A percentile compares a stretch with the other conserved stretches of the same genome.
Evolutionary conservation across 2,888 invertebrate genomes (phyloP).

Genomic region (Frankliniella intonsa): DNA sequence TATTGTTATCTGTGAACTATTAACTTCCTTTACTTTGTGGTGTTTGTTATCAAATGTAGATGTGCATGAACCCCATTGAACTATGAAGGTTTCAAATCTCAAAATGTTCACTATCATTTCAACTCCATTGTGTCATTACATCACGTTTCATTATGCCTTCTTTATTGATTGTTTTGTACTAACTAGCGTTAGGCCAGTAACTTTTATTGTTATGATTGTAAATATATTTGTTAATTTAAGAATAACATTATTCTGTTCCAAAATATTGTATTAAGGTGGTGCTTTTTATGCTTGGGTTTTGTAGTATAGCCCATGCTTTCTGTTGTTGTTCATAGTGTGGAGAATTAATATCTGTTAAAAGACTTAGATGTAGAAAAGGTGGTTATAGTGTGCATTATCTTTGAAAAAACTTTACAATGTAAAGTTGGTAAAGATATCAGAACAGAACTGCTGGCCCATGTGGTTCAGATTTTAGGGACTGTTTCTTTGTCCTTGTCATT

Average conservation of each 20-base stretch:
- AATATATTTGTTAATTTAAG: conserved; percentile 3
- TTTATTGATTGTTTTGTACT: neutral
- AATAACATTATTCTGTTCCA: neutral
- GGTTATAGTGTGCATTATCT: neutral
- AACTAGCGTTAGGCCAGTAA: neutral
- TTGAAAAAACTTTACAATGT: neutral
- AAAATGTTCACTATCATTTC: neutral
- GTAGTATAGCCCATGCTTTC: neutral
- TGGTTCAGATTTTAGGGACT: neutral
- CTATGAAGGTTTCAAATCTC: neutral
- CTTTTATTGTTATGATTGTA: neutral
- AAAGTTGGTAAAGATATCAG: neutral
- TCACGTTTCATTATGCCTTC: neutral
- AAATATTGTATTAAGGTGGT: neutral
- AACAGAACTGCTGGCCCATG: neutral
- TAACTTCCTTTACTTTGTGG: neutral
- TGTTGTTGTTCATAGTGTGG: neutral
- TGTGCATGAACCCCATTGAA: neutral
- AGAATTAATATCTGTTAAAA: neutral
- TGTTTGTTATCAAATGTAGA: neutral
- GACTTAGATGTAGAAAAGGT: neutral
- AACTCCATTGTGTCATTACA: neutral
- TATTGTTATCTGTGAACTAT: too few relatives aligned
- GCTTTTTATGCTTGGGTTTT: conserved; percentile 5
- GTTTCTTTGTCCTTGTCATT: neutral